phyloP scores from a whole-genome alignment of 1,140 invertebrate genomes.

The Lamellibrachia luymesi region DNA sequence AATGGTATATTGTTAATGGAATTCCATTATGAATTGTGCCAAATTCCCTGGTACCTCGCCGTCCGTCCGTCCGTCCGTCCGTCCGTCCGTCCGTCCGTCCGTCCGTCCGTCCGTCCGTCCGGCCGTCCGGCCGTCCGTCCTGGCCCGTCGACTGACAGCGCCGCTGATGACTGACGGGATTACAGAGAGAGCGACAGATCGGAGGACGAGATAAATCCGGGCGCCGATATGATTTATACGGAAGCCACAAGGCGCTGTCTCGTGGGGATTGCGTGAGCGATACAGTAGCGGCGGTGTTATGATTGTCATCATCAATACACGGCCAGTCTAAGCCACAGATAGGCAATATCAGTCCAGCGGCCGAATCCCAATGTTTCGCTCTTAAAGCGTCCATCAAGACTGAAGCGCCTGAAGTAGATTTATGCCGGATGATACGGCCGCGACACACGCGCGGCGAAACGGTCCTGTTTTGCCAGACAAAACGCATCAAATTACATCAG shows the following conservation, averaged over 20 bases:
- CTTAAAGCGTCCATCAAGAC: background rate
- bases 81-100: too few relatives aligned
- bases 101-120: too few relatives aligned
- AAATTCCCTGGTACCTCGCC: too few relatives aligned
- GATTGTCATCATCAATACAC: background rate
- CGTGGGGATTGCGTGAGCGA: background rate
- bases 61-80: too few relatives aligned
- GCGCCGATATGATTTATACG: constrained; percentile 4
- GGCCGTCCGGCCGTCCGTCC: too few relatives aligned
- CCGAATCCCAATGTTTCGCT: background rate
- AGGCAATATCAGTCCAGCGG: background rate
- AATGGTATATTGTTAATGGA: too few relatives aligned
- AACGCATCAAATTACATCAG: background rate
- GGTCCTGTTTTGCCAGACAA: background rate
- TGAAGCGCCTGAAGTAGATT: background rate
- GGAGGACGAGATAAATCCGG: background rate
- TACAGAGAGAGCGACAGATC: background rate
- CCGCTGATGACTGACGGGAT: background rate
- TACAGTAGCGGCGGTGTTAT: background rate
- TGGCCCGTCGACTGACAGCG: background rate
- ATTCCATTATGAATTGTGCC: too few relatives aligned
- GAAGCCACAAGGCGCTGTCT: background rate
- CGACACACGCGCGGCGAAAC: background rate
- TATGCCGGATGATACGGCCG: background rate
- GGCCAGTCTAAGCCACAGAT: background rate